phyloP scores from a whole-genome alignment of 1,140 invertebrate species.

The Gryon sp. region DNA sequence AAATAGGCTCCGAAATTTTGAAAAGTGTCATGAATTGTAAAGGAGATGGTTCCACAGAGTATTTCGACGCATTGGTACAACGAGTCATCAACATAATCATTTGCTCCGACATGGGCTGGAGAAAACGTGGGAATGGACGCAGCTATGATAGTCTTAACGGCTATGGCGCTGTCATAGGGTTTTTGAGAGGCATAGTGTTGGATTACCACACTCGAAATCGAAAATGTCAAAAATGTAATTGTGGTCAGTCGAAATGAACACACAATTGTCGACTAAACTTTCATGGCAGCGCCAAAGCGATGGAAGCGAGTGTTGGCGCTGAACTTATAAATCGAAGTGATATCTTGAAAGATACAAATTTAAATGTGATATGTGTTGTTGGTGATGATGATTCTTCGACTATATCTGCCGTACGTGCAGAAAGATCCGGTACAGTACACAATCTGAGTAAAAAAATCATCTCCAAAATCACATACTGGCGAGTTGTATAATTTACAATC shows the following conservation, averaged over 20 bases:
- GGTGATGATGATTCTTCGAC: slow-evolving; percentile 26
- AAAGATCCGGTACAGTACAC: slow-evolving; percentile 11
- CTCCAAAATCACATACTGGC: slow-evolving; percentile 19
- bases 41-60: slow-evolving; percentile 1
- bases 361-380: slow-evolving; percentile 12
- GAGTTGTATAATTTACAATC: slow-evolving; percentile 12
- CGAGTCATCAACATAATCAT: slow-evolving; percentile 10
- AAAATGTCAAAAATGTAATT: slow-evolving; percentile 11
- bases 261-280: slow-evolving; percentile 27
- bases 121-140: slow-evolving; percentile 27
- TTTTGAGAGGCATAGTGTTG: slow-evolving; percentile 20
- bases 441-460: slow-evolving; percentile 36
- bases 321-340: slow-evolving; percentile 16
- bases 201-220: slow-evolving; percentile 18
- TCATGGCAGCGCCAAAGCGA: slow-evolving; percentile 29
- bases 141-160: slow-evolving; percentile 31
- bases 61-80: slow-evolving; percentile 6
- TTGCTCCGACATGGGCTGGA: slow-evolving; percentile 39
- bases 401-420: slow-evolving; percentile 1
- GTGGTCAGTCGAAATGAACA: not conserved
- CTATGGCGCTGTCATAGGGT: slow-evolving; percentile 25
- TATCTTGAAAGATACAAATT: slow-evolving; percentile 17
- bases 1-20: slow-evolving; percentile 15
- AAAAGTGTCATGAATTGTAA: not conserved
- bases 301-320: slow-evolving; percentile 29